These are phyloP conservation scores for Colinus virginianus DNA, from an alignment of 2,113 vertebrate species.

Conservation along the genomic window DNA sequence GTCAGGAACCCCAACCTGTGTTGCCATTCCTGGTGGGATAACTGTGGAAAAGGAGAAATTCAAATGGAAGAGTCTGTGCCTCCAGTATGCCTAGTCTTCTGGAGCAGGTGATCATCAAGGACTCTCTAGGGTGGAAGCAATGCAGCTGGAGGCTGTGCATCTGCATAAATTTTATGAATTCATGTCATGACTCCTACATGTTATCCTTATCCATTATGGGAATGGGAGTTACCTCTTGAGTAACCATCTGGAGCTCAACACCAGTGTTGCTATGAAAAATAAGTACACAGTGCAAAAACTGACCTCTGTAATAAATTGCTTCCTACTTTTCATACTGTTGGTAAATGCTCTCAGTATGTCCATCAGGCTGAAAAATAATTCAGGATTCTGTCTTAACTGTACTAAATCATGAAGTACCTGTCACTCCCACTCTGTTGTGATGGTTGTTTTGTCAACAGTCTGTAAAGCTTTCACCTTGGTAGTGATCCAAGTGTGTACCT, in stretches of 20 bases:
- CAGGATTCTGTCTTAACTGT: background rate
- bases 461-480: background rate
- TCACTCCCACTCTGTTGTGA: background rate
- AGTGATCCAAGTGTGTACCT: background rate
- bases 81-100: background rate
- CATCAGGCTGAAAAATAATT: background rate
- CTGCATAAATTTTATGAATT: constrained; percentile 14
- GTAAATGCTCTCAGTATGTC: background rate
- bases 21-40: background rate
- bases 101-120: background rate
- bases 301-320: background rate
- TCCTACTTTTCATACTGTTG: background rate
- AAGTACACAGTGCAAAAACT: background rate
- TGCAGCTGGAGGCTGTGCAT: background rate
- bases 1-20: background rate
- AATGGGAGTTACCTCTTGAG: background rate
- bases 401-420: background rate
- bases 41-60: background rate
- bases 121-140: background rate
- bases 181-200: background rate
- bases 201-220: background rate
- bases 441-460: background rate
- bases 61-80: background rate
- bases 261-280: background rate
- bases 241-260: background rate